phyloP scores from a whole-genome alignment of 2,888 invertebrate genomes.

The Acleris cristana region DNA sequence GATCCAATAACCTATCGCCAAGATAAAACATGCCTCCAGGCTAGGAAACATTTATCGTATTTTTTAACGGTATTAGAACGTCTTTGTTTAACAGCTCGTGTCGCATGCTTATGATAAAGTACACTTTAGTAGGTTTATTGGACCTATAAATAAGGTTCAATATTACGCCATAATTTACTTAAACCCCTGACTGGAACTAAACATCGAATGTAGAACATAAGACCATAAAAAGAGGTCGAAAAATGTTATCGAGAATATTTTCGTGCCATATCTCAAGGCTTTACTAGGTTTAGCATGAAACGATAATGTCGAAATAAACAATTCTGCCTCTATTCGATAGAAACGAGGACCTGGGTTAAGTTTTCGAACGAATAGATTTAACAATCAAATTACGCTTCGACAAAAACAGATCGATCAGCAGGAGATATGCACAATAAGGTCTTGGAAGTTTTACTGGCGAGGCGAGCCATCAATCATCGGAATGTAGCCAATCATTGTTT shows the following conservation, averaged over 20 bases:
- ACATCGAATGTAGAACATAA: neutral
- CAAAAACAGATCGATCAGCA: slow-evolving; percentile 40
- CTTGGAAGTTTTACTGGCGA: slow-evolving; percentile 39
- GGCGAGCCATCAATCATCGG: slow-evolving; percentile 45
- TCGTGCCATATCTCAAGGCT: neutral
- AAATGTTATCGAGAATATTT: neutral
- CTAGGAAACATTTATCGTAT: slow-evolving; percentile 11
- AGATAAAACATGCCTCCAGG: slow-evolving; percentile 21
- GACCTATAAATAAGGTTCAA: slow-evolving; percentile 30
- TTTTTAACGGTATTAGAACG: slow-evolving; percentile 26
- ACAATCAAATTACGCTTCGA: slow-evolving; percentile 39
- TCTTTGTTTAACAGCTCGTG: slow-evolving; percentile 23
- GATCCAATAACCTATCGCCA: slow-evolving; percentile 22
- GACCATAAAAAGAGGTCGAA: neutral
- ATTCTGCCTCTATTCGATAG: neutral
- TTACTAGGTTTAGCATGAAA: slow-evolving; percentile 2
- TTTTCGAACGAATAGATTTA: slow-evolving; percentile 16
- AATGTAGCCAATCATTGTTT: slow-evolving; percentile 44
- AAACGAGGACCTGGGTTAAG: neutral
- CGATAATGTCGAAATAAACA: neutral
- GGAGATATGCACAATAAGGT: slow-evolving; percentile 41
- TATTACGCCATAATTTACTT: slow-evolving; percentile 20
- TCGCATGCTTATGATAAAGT: slow-evolving; percentile 35
- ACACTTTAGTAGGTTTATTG: slow-evolving; percentile 25
- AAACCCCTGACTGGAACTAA: neutral